phyloP scores from a whole-genome alignment of 2,797 vertebrate genomes.

The Coranthus polyacanthus region DNA sequence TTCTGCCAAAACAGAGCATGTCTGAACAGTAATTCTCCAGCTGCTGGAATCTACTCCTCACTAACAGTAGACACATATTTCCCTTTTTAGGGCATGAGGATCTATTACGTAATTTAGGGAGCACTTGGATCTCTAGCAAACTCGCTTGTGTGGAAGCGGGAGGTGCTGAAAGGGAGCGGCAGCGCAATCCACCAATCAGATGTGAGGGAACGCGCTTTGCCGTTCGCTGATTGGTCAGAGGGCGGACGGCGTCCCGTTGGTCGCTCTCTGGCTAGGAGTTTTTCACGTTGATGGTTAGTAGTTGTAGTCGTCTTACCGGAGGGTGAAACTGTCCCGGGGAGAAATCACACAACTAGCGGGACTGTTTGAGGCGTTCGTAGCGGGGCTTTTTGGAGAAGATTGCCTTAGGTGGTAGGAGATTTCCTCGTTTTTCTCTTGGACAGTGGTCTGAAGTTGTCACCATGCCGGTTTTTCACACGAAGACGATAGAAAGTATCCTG shows the following conservation, averaged over 20 bases:
- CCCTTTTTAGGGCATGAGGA: conserved; percentile 92
- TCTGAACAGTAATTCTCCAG: conserved; percentile 47
- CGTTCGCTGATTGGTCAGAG: conserved; percentile 69
- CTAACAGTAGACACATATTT: conserved; percentile 77
- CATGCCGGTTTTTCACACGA: conserved; percentile 99
- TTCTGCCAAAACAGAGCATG: conserved; percentile 23
- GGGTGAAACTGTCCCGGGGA: conserved; percentile 63
- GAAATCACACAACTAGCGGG: conserved; percentile 29
- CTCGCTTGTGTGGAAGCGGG: conserved; percentile 58
- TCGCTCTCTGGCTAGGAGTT: conserved; percentile 51
- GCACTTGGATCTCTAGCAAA: conserved; percentile 76
- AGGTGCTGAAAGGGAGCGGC: conserved; percentile 44
- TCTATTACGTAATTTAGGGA: conserved; percentile 88
- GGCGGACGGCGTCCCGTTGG: conserved; percentile 31
- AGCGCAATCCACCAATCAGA: conserved; percentile 63
- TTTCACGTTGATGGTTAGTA: conserved; percentile 69
- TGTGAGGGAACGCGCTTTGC: background rate
- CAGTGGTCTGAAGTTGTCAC: conserved; percentile 68
- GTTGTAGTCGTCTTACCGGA: conserved; percentile 64
- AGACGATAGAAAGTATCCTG: conserved; percentile 98
- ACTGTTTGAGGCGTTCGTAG: conserved; percentile 21
- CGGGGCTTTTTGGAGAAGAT: conserved; percentile 22
- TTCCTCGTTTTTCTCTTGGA: conserved; percentile 54
- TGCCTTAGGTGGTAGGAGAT: conserved; percentile 17
- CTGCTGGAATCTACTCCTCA: conserved; percentile 66